These are phyloP conservation scores for Nomada lathburiana DNA, from an alignment of 2,888 invertebrate species.

Conservation along the genomic window DNA sequence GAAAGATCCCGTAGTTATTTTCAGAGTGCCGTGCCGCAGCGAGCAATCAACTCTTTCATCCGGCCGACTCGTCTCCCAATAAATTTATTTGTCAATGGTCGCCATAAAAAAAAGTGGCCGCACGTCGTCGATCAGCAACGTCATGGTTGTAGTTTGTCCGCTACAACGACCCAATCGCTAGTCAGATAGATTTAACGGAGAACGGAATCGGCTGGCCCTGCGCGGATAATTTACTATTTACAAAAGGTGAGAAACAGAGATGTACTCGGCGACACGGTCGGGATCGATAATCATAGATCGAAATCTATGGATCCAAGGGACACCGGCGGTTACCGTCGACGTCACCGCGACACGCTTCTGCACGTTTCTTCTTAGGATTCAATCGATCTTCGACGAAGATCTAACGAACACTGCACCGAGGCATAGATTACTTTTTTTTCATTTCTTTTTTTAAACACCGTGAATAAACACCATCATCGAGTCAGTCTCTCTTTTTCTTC, in stretches of 20 bases:
- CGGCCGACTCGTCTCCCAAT: slow-evolving; percentile 45
- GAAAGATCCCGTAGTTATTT: neutral
- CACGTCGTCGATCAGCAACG: slow-evolving; percentile 18
- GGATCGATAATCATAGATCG: neutral
- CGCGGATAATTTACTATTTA: slow-evolving; percentile 76
- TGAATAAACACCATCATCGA: slow-evolving; percentile 2
- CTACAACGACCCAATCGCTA: slow-evolving; percentile 45
- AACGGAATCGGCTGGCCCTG: slow-evolving; percentile 33
- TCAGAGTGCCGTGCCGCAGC: slow-evolving; percentile 10
- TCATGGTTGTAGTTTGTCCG: slow-evolving; percentile 59
- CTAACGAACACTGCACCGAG: slow-evolving; percentile 5
- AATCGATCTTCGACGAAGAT: neutral
- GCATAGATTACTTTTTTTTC: neutral
- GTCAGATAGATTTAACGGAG: slow-evolving; percentile 33
- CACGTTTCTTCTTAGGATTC: neutral
- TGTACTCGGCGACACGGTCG: neutral
- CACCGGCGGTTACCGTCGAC: neutral
- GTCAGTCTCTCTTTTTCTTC: neutral
- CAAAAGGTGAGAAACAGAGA: slow-evolving; percentile 52
- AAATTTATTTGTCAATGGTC: slow-evolving; percentile 46
- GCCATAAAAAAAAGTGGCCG: neutral
- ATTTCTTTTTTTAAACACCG: neutral
- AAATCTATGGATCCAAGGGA: neutral
- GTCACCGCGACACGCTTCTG: slow-evolving; percentile 5
- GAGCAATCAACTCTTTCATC: slow-evolving; percentile 34